These are phyloP conservation scores for Lycaena phlaeas DNA, from an alignment of 2,888 invertebrate species.

Conservation along the genomic window DNA sequence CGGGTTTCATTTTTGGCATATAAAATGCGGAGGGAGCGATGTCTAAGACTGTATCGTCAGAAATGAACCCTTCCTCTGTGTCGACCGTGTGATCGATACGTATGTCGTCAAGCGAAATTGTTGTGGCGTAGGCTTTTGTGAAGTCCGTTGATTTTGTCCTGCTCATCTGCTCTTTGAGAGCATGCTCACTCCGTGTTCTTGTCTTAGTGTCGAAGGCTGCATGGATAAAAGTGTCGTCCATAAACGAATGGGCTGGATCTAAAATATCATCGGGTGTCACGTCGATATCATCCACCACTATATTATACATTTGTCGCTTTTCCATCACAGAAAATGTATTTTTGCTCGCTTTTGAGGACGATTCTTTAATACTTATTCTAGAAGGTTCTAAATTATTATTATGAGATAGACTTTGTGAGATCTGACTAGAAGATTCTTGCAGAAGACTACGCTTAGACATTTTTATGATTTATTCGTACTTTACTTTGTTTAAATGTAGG, in stretches of 20 bases:
- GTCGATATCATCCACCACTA: conserved; percentile 35
- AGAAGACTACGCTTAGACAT: neutral
- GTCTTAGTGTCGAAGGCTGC: conserved; percentile 45
- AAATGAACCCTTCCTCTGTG: conserved; percentile 44
- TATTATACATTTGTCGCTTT: conserved; percentile 34
- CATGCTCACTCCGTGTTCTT: conserved; percentile 27
- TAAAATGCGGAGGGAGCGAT: conserved; percentile 55
- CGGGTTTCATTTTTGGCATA: conserved; percentile 39
- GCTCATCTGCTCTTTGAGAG: too few species aligned
- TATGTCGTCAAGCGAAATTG: conserved; percentile 66
- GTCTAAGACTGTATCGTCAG: conserved; percentile 35
- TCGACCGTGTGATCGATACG: conserved; percentile 61
- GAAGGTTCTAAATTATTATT: conserved; percentile 17
- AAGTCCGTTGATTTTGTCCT: too few species aligned
- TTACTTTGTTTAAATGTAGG: too few species aligned
- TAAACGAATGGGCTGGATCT: conserved; percentile 35
- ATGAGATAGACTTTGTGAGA: neutral
- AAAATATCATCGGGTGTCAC: conserved; percentile 48
- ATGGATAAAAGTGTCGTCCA: conserved; percentile 44
- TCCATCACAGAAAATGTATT: conserved; percentile 35
- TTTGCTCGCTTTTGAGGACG: conserved; percentile 26
- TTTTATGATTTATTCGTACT: neutral
- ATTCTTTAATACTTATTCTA: conserved; percentile 22
- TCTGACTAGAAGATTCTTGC: neutral
- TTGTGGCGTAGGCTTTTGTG: conserved; percentile 57